Conservation (phyloP, 2,797 vertebrate species). For the Eleutherodactylus coqui region DNA sequence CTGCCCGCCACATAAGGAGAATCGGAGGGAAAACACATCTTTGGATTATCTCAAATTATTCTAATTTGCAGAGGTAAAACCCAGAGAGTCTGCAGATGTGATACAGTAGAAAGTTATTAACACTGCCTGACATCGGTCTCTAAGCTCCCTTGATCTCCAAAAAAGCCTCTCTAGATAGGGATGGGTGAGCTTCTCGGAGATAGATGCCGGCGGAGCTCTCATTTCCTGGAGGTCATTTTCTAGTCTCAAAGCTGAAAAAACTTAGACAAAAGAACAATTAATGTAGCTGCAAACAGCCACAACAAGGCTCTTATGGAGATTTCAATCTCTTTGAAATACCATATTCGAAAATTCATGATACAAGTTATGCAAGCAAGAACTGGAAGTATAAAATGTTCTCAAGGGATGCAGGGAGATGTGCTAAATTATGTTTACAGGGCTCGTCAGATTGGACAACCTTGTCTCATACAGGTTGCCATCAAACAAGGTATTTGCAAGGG, state of each 20-base stretch:
- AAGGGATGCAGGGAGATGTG: neutral
- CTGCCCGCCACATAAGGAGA: conserved; percentile 44
- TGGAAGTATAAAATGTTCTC: neutral
- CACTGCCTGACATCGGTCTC: conserved; percentile 42
- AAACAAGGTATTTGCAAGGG: neutral
- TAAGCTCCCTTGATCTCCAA: conserved; percentile 52
- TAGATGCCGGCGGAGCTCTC: neutral
- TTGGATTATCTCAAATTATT: conserved; percentile 55
- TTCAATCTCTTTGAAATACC: neutral
- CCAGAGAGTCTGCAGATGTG: conserved; percentile 4
- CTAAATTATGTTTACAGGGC: neutral
- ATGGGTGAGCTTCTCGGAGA: conserved; percentile 25
- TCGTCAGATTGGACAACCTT: neutral
- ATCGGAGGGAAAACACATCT: conserved; percentile 46
- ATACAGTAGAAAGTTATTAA: conserved; percentile 52
- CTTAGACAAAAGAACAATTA: conserved; percentile 37
- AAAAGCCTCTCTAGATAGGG: conserved; percentile 24
- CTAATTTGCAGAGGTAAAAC: conserved; percentile 51
- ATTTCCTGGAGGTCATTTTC: conserved; percentile 45
- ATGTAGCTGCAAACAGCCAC: neutral
- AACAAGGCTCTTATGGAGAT: conserved; percentile 13
- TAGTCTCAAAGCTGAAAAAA: conserved; percentile 30
- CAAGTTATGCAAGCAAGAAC: neutral
- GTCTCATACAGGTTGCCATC: neutral
- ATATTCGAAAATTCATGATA: conserved; percentile 3